Conservation (phyloP, 2,113 vertebrate genomes). For the Parus major region DNA sequence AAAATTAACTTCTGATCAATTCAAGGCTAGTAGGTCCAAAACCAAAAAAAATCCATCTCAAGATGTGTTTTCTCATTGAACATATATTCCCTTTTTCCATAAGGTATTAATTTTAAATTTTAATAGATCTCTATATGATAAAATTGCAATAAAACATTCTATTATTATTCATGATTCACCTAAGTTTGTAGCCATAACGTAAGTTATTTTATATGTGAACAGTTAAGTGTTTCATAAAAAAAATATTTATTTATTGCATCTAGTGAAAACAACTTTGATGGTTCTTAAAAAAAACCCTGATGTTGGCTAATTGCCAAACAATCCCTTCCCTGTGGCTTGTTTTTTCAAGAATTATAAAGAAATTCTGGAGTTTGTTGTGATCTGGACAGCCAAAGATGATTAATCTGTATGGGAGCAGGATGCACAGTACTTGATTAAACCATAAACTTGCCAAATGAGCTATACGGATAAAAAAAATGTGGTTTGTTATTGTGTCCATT, state of each 20-base stretch:
- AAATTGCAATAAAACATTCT: conserved; percentile 46
- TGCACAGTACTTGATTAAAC: conserved; percentile 51
- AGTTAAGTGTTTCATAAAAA: conserved; percentile 28
- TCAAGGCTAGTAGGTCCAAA: not conserved
- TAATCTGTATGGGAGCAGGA: conserved; percentile 27
- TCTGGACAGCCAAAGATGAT: conserved; percentile 47
- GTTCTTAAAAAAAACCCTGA: not conserved
- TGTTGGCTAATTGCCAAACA: conserved; percentile 29
- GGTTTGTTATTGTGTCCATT: conserved; percentile 41
- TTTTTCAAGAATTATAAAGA: conserved; percentile 41
- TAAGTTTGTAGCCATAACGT: not conserved
- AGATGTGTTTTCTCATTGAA: not conserved
- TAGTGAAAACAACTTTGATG: conserved; percentile 27
- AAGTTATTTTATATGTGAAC: conserved; percentile 35
- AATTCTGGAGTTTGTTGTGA: not conserved
- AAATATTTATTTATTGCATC: conserved; percentile 43
- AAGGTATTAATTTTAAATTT: conserved; percentile 3
- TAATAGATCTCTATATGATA: conserved; percentile 30
- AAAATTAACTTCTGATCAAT: not conserved
- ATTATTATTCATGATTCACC: conserved; percentile 22
- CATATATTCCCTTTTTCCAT: not conserved
- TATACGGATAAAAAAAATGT: conserved; percentile 14
- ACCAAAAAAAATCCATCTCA: not conserved
- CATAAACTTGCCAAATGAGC: conserved; percentile 33
- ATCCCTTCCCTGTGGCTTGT: not conserved